phyloP scores from a whole-genome alignment of 2,113 vertebrate genomes.

The Campylorhamphus procurvoides region DNA sequence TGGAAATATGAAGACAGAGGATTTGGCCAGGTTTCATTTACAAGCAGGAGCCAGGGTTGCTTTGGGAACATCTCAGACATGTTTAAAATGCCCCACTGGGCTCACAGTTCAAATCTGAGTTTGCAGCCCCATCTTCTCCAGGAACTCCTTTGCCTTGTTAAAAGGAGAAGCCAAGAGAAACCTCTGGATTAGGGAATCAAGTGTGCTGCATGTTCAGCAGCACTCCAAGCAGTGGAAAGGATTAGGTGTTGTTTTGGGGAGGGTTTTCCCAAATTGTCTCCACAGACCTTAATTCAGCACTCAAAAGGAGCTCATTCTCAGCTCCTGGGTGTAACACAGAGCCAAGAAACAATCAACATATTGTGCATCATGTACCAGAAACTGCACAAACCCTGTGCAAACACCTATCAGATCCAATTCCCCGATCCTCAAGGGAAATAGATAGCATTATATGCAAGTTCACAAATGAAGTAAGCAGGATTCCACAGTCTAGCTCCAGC shows the following conservation, averaged over 20 bases:
- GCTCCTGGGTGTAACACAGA: neutral
- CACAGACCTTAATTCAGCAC: neutral
- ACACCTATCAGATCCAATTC: neutral
- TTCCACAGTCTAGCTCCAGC: neutral
- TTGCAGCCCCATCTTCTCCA: neutral
- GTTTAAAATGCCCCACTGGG: neutral
- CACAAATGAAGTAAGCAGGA: conserved; percentile 5
- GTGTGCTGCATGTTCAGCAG: neutral
- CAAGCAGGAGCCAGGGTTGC: neutral
- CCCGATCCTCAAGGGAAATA: neutral
- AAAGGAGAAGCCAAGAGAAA: neutral
- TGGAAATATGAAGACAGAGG: neutral
- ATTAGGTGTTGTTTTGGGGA: neutral
- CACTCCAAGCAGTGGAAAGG: neutral
- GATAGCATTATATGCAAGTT: neutral
- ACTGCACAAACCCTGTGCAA: neutral
- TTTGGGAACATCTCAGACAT: neutral
- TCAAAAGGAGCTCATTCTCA: neutral
- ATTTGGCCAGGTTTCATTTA: neutral
- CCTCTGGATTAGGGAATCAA: neutral
- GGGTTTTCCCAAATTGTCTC: neutral
- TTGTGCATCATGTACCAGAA: neutral
- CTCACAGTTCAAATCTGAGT: neutral
- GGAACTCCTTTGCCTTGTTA: neutral
- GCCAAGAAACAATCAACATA: conserved; percentile 1